Base-by-base conservation (phyloP, 2,113 vertebrate genomes). In the Tiliqua scincoides region DNA sequence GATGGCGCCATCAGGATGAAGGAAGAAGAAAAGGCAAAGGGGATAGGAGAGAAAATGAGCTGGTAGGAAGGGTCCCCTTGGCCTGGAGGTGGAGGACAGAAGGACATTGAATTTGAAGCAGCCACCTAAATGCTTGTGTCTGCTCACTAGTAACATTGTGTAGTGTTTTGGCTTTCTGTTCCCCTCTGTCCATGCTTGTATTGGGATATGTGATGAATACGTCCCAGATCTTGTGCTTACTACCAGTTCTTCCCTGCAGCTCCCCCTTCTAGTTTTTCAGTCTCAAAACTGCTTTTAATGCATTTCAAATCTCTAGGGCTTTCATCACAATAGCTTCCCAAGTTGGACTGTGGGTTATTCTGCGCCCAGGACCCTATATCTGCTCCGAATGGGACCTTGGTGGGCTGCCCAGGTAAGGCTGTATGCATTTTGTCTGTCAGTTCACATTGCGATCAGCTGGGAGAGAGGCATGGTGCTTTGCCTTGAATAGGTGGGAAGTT, bases 301-400 rank as follows among this genome's bases (percentile, higher is more conserved):
- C 37, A 23, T 17, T 88, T 59, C 95, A 35, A 11, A 35, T 94
- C 86, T 75, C 79, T 43, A 99, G 98, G 96, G 96, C 96, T 48
- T 99, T 98, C 93, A 92, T 99, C 57, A 92, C 61, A 35, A 91
- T 97, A 82, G 98, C 98, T 18, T 96, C 93, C 3, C 96, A 97
- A 43, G 87, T 98, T 4, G 98, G 96, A 4, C 94, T 99, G 30
- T 98, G 97, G 98, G 98, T 98, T 86, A 98, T 98, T 84, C 95
- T 99, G 84, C 97, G 97, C 76, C 98, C 98, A 4, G 98, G 98
- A 21, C 98, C 98, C 0, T 99, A 98, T 74, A 98, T 99, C 94
- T 99, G 98, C 91, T 96, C 97, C 0, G 98, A 99, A 23, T 97
- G 98, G 94, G 98, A 99, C 90, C 97, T 99, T 0, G 98, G 98